These are phyloP conservation scores for Alca torda DNA, from an alignment of 2,797 vertebrate genomes.

Conservation along the genomic window DNA sequence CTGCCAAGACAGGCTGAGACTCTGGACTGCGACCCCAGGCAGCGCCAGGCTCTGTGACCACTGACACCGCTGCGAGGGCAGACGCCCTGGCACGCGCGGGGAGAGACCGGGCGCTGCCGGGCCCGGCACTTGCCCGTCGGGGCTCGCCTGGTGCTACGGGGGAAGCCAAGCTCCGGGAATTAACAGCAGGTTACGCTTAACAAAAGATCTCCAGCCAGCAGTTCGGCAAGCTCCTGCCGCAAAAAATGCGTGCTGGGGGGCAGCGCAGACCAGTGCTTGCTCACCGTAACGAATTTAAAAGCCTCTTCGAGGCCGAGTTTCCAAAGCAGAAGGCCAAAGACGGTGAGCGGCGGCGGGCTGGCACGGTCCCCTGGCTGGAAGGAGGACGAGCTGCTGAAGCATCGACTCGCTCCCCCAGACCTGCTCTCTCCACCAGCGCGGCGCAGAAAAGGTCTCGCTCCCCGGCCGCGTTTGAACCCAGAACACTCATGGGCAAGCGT, in stretches of 20 bases:
- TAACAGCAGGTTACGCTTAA: not conserved
- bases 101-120: not conserved
- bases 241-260: not conserved
- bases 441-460: not conserved
- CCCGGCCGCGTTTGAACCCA: not conserved
- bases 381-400: not conserved
- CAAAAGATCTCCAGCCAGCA: not conserved
- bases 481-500: not conserved
- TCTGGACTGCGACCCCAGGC: not conserved
- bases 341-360: not conserved
- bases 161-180: not conserved
- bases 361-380: not conserved
- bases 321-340: not conserved
- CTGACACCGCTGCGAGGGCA: not conserved
- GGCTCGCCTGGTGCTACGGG: not conserved
- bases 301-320: not conserved
- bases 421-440: rapidly evolving
- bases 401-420: not conserved
- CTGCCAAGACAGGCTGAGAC: not conserved
- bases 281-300: rapidly evolving
- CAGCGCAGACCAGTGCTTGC: not conserved
- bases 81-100: not conserved
- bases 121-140: not conserved
- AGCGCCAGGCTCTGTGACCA: not conserved
- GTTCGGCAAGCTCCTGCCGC: not conserved